phyloP scores from a whole-genome alignment of 2,113 vertebrate species.

The Strix uralensis region DNA sequence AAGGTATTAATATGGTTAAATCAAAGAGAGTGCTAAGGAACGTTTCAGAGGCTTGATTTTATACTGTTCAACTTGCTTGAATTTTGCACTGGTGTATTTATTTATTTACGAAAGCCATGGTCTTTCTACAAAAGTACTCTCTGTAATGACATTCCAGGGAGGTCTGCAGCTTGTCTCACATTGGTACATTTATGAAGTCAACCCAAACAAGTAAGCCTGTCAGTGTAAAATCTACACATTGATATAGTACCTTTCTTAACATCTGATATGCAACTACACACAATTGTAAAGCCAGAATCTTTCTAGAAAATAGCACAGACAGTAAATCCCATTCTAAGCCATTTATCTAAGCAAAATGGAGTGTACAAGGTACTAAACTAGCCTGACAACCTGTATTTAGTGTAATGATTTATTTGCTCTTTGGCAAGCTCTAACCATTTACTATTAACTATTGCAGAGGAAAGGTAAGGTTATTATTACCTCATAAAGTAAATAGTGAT shows the following conservation, averaged over 20 bases:
- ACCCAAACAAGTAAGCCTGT: background rate
- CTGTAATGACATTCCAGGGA: background rate
- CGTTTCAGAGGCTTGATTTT: background rate
- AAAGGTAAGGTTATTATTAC: slow-evolving; percentile 75
- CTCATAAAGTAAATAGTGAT: slow-evolving; percentile 72
- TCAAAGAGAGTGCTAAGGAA: background rate
- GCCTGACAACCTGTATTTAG: slow-evolving; percentile 78
- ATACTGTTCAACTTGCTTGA: background rate
- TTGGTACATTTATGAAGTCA: background rate
- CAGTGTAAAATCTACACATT: background rate
- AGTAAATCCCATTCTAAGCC: slow-evolving; percentile 43
- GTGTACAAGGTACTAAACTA: slow-evolving; percentile 63
- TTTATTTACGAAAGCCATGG: background rate
- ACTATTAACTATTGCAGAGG: slow-evolving; percentile 72
- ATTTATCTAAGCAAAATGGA: slow-evolving; percentile 66
- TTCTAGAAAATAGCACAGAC: slow-evolving; percentile 40
- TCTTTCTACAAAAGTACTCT: background rate
- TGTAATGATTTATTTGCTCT: slow-evolving; percentile 81
- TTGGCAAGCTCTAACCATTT: slow-evolving; percentile 75
- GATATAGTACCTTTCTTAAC: background rate
- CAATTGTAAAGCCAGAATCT: background rate
- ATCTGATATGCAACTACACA: background rate
- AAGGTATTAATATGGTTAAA: background rate
- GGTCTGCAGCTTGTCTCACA: background rate
- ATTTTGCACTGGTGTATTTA: background rate